phyloP scores from a whole-genome alignment of 2,888 invertebrate species.

The Tridacna gigas region DNA sequence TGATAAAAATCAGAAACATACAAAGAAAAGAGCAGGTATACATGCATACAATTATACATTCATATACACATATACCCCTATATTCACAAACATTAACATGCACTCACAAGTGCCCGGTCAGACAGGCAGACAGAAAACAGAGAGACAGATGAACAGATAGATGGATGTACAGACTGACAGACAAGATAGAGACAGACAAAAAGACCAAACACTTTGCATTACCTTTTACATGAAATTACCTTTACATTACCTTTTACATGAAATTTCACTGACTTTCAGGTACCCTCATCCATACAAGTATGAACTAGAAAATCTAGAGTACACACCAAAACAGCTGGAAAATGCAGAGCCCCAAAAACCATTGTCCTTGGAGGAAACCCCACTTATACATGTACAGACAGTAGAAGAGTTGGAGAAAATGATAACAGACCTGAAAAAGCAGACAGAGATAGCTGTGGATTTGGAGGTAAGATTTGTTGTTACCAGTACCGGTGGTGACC shows the following conservation, averaged over 20 bases:
- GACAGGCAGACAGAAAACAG: too few species aligned
- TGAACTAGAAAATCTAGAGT: constrained; percentile 91
- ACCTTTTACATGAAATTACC: neutral
- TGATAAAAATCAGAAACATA: too few species aligned
- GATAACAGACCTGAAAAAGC: constrained; percentile 88
- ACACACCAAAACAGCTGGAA: constrained; percentile 85
- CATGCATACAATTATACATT: neutral
- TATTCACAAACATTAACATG: too few species aligned
- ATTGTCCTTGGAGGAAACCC: constrained; percentile 88
- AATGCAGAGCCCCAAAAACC: constrained; percentile 83
- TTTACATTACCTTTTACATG: neutral
- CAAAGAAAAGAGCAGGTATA: too few species aligned
- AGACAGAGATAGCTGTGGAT: constrained; percentile 94
- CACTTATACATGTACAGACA: constrained; percentile 89
- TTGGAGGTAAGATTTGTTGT: constrained; percentile 86
- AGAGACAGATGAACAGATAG: too few species aligned
- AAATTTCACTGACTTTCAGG: constrained; percentile 84
- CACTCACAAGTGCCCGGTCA: too few species aligned
- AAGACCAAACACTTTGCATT: neutral
- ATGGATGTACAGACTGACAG: too few species aligned
- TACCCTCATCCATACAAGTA: constrained; percentile 95
- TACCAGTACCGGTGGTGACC: neutral
- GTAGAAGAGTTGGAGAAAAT: constrained; percentile 89
- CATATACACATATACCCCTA: neutral
- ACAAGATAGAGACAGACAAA: too few species aligned